Base-by-base conservation (phyloP, 2,797 vertebrate species). In the Hoplostethus atlanticus region DNA sequence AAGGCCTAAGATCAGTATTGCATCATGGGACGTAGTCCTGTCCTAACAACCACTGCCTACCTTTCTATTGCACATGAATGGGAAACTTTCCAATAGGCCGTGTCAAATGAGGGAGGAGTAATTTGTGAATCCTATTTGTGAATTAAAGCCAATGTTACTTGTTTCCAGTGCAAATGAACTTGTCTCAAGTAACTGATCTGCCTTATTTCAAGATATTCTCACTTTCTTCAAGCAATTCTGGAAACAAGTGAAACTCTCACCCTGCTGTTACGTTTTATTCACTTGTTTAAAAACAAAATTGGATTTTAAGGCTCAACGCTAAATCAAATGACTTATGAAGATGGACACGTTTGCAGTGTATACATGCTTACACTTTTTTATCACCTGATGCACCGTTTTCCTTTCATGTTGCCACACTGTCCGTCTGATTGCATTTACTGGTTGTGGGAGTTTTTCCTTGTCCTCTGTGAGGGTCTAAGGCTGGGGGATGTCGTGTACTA, bases 1-100 rank as follows among this genome's bases (percentile, higher is more conserved):
- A n/a, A 67, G 68, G 54, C 11, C 80, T 67, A 85, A 87, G 57
- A 68, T 86, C 77, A 52, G 15, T 11, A 4, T 40, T 21, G n/a
- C 64, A 51, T 83, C 28, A 74, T 9, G 70, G 71, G 71, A 54
- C 71, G 81, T 6, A 83, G 77, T 85, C 44, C 28, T 70, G 30
- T 50, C 59, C 75, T 53, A 53, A 80, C 66, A 47, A 60, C 42
- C 2, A 5, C 74, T 17, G 57, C 5, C 21, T 67, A 57, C 57
- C 36, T 75, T 76, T 47, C 55, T 50, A 60, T 9, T n/a, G 25
- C 62, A 71, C 58, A 52, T 7, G 61, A 77, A 79, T 77, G 47
- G 46, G 60, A 72, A 54, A 53, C 6, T 13, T 59, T 66, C 74
- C n/a, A 83, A 8, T 28, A 0, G 13, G 15, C 3, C 3, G 2